Evolutionary conservation across 23 tunicate species (phyloP), one percentile per base, ranked within the genome.

Genomic region (Halocynthia aurantium): DNA sequence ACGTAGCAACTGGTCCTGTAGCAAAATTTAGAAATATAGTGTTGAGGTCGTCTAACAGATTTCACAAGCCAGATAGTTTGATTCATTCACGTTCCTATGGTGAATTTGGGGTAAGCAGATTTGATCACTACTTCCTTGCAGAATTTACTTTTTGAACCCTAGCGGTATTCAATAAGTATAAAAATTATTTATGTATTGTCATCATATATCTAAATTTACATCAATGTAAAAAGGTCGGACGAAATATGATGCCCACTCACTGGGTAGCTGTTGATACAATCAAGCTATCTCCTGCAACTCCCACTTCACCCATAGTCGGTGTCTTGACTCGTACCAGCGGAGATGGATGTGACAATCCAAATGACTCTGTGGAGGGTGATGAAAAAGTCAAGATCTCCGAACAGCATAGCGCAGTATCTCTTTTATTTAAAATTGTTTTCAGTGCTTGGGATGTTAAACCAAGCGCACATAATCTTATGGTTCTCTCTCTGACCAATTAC

Each of bases 1-100:
- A 31, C 44, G 44, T 31, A 15, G 49, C 58, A 10, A 20, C 31
- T 71, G 87, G 87, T 57, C 80, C 96, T 6, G 96, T 89, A 6
- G 63, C 88, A 55, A 89, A 70, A 80, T 69, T 89, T 6, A 84
- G 81, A 61, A 89, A 84, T 75, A 84, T 75, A 44, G 80, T 89
- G n/a, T 76, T 84, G 51, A 88, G 96, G 15, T 51, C 78, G 0
- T 22, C 56, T 0, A 74, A 74, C 50, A 22, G 56, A 18, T 74
- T 10, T n/a, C 19, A 72, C 15, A 51, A 70, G 50, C 76, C 50
- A 52, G 87, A 58, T 77, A 83, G 9, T 78, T 19, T 64, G 9
- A 57, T 10, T 68, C 84, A 6, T 85, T 85, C 77, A 10, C 81
- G 6, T 84, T 84, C 50, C 90, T 84, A 11, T 19, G 50, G 17